Evolutionary conservation across 2,113 vertebrate genomes (phyloP).

Genomic region (Tupaia tana): DNA sequence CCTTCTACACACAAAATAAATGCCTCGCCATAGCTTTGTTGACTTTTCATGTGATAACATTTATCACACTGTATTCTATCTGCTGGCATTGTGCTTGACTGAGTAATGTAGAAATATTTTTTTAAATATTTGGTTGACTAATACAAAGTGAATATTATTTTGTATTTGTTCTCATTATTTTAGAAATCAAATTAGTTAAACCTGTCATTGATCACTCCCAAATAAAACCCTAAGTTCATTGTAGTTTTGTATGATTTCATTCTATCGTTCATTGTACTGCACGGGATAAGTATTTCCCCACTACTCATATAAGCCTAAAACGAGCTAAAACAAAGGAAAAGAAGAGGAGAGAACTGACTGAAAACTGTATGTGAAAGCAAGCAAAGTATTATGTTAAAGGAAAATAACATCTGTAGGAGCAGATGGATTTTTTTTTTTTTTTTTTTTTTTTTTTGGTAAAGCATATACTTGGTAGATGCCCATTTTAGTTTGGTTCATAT

Average conservation of each 20-base stretch:
- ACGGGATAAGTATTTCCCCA: not conserved
- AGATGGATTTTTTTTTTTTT: not conserved
- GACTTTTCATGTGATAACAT: not conserved
- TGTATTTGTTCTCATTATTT: constrained; percentile 34
- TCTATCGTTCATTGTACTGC: not conserved
- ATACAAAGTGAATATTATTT: not conserved
- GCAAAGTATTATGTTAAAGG: not conserved
- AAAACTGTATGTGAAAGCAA: not conserved
- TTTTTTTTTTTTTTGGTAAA: not conserved
- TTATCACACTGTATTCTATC: not conserved
- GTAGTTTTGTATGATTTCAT: not conserved
- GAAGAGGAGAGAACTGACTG: not conserved
- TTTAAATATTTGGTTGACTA: not conserved
- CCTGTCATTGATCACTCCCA: not conserved
- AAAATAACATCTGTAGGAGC: not conserved
- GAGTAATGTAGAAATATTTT: not conserved
- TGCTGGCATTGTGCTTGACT: not conserved
- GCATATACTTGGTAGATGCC: not conserved
- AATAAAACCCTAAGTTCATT: not conserved
- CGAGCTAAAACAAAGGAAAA: not conserved
- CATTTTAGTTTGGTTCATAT: constrained; percentile 19
- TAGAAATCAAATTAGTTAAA: constrained; percentile 43
- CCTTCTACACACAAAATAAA: not conserved
- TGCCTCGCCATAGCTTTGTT: not conserved
- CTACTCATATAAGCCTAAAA: not conserved